A percentile compares a stretch with the other conserved stretches of the same genome.
These are phyloP conservation scores for Gobiocypris rarus DNA, from an alignment of 2,113 vertebrate genomes.

Conservation along the genomic window DNA sequence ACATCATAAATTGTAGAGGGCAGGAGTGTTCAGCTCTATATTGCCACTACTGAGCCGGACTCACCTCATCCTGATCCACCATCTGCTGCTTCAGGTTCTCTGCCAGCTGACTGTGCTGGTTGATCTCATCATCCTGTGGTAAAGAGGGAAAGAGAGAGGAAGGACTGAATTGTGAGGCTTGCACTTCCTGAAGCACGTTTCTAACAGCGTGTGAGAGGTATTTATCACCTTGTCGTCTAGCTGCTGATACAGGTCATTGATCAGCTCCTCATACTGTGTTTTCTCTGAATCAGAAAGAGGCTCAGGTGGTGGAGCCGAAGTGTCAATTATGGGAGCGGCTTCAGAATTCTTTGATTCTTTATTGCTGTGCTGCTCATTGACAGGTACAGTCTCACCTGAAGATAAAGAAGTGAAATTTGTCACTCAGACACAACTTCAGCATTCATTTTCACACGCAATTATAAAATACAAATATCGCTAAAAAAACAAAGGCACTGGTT, in stretches of 20 bases:
- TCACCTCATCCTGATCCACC: constrained; percentile 94
- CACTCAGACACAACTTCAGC: neutral
- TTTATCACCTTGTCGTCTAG: constrained; percentile 92
- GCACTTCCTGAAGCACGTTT: constrained; percentile 20
- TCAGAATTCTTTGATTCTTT: constrained; percentile 88
- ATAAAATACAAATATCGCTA: too few relatives aligned
- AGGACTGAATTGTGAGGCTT: constrained; percentile 11
- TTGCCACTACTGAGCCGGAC: neutral
- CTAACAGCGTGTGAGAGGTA: neutral
- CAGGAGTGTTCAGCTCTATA: neutral
- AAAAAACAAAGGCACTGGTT: neutral
- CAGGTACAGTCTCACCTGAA: constrained; percentile 90
- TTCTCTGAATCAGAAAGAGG: constrained; percentile 84
- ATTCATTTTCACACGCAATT: neutral
- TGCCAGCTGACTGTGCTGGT: constrained; percentile 92
- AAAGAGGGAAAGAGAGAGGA: constrained; percentile 8
- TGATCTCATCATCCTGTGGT: constrained; percentile 94
- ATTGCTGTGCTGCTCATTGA: constrained; percentile 87
- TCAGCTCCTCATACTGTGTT: constrained; percentile 88
- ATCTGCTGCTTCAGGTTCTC: constrained; percentile 94
- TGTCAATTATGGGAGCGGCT: constrained; percentile 80
- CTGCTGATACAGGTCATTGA: constrained; percentile 90
- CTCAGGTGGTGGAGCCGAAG: constrained; percentile 71
- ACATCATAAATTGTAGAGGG: neutral
- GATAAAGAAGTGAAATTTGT: neutral